Evolutionary conservation across 2,113 vertebrate species (phyloP).

Genomic region (Lathamus discolor): DNA sequence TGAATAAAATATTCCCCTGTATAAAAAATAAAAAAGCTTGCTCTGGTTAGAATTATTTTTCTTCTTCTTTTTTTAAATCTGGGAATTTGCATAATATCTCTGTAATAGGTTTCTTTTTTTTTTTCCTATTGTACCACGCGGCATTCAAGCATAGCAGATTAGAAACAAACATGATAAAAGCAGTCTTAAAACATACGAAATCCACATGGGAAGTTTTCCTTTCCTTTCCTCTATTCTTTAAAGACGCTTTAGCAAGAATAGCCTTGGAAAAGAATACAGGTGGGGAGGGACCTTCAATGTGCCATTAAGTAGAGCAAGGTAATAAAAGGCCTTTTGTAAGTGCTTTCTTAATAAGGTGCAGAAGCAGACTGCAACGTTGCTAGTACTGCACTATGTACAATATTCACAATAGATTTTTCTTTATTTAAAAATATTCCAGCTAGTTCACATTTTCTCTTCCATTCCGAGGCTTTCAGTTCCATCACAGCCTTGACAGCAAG

Average conservation of each 20-base stretch:
- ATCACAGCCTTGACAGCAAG: constrained; percentile 72
- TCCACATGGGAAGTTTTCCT: constrained; percentile 68
- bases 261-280: constrained; percentile 57
- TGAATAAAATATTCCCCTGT: constrained; percentile 89
- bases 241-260: constrained; percentile 54
- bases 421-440: constrained; percentile 77
- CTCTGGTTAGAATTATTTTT: constrained; percentile 83
- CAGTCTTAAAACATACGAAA: constrained; percentile 74
- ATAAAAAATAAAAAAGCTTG: constrained; percentile 89
- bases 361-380: constrained; percentile 79
- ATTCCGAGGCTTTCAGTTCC: constrained; percentile 75
- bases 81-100: constrained; percentile 83
- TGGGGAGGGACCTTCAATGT: constrained; percentile 59
- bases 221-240: constrained; percentile 64
- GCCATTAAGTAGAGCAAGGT: constrained; percentile 75
- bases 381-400: constrained; percentile 85
- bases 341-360: constrained; percentile 87
- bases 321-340: constrained; percentile 79
- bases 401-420: constrained; percentile 82
- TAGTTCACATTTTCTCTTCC: constrained; percentile 84
- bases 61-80: constrained; percentile 75
- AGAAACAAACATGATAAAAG: constrained; percentile 76
- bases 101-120: constrained; percentile 74
- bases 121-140: constrained; percentile 76
- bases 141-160: constrained; percentile 82